Conservation (phyloP, 2,888 invertebrate species). For the Amiota communis region DNA sequence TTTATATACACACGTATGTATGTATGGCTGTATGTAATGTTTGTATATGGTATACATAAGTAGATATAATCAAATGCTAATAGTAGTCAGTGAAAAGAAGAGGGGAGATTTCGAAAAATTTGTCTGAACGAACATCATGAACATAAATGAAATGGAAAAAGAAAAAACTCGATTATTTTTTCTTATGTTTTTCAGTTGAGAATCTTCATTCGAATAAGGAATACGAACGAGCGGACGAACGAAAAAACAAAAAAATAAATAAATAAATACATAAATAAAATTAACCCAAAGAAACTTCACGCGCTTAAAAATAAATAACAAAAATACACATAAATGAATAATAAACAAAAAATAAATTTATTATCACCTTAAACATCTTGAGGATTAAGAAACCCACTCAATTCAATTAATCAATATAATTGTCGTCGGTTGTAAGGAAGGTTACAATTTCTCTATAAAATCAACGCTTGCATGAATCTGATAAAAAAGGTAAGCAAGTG, state of each 20-base stretch:
- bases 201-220: slow-evolving; percentile 63
- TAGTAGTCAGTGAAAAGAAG: neutral
- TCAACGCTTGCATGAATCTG: slow-evolving; percentile 62
- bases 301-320: slow-evolving; percentile 32
- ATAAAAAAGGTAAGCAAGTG: slow-evolving; percentile 54
- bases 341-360: slow-evolving; percentile 31
- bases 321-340: slow-evolving; percentile 16
- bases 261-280: neutral
- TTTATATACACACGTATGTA: slow-evolving; percentile 37
- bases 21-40: too few relatives aligned
- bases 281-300: slow-evolving; percentile 4
- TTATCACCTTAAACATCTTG: neutral
- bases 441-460: neutral
- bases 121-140: too few relatives aligned
- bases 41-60: slow-evolving; percentile 36
- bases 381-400: too few relatives aligned
- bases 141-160: slow-evolving; percentile 38
- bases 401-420: too few relatives aligned
- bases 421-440: too few relatives aligned
- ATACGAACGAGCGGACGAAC: slow-evolving; percentile 57
- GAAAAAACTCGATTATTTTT: slow-evolving; percentile 53
- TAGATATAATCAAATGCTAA: slow-evolving; percentile 16
- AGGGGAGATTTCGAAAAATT: slow-evolving; percentile 16
- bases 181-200: slow-evolving; percentile 62
- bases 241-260: neutral